Percentiles rank a stretch among this genome's conserved stretches.
These are phyloP conservation scores for Polydrusus cervinus DNA, from an alignment of 2,888 invertebrate species.

Conservation along the genomic window DNA sequence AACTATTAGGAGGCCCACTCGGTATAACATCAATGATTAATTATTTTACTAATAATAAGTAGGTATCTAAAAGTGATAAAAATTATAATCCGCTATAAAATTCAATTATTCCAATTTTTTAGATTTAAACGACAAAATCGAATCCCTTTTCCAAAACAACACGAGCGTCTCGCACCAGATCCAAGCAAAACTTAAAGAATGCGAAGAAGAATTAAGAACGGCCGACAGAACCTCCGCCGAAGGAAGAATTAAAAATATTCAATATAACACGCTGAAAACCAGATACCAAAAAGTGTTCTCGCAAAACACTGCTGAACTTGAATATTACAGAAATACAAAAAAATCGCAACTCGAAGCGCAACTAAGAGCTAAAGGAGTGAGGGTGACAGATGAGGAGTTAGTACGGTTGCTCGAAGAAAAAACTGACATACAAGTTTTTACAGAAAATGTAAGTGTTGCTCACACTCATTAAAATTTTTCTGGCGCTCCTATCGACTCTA, in stretches of 20 bases:
- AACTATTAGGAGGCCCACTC: too few species aligned
- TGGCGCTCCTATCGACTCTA: too few species aligned
- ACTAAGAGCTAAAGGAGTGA: slow-evolving; percentile 70
- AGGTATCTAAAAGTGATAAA: too few species aligned
- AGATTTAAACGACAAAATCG: slow-evolving; percentile 59
- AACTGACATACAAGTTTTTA: slow-evolving; percentile 71
- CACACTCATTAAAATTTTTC: too few species aligned
- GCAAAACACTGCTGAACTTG: slow-evolving; percentile 74
- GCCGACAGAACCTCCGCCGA: slow-evolving; percentile 57
- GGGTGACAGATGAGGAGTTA: slow-evolving; percentile 68
- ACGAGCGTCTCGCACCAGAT: slow-evolving; percentile 62
- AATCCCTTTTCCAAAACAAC: slow-evolving; percentile 63
- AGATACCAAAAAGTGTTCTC: slow-evolving; percentile 73
- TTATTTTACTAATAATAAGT: too few species aligned
- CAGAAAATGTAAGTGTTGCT: slow-evolving; percentile 71
- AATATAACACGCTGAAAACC: slow-evolving; percentile 72
- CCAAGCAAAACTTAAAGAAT: slow-evolving; percentile 61
- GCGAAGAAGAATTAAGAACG: slow-evolving; percentile 60
- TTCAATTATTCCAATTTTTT: neutral
- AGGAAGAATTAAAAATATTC: slow-evolving; percentile 72
- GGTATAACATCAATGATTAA: too few species aligned
- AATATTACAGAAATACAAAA: slow-evolving; percentile 73
- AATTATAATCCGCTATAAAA: neutral
- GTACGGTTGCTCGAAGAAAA: slow-evolving; percentile 69
- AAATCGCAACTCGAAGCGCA: slow-evolving; percentile 75